Base-by-base conservation (phyloP, 2,797 vertebrate genomes). In the Protosalanx chinensis region DNA sequence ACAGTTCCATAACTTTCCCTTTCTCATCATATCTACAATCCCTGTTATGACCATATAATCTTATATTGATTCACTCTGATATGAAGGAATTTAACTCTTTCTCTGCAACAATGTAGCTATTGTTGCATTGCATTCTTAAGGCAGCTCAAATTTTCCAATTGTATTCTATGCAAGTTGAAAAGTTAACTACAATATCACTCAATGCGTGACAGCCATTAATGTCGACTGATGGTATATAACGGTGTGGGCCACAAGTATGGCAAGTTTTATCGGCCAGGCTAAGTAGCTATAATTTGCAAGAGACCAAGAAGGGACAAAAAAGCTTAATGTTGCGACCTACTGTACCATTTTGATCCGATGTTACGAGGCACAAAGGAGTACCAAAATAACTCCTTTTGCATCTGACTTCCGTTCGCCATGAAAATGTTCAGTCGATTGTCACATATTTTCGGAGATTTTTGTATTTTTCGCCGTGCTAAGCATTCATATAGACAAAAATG, bases 291-390 rank as follows among this genome's bases (percentile, higher is more conserved):
- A 83, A 87, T 85, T 81, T 86, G 84, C 82, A 85, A 87, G 85
- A 88, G 85, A 91, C 86, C 82, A 89, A 90, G 87, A 87, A 86
- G 84, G 80, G 81, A 87, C 76, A 81, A 18, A 82, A 83, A 87
- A 83, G 70, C 84, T 81, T 87, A 78, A 76, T 78, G 81, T 82
- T 82, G 80, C 84, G 81, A 84, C 81, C 78, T 91, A 93, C 91
- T 90, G 93, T 95, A 96, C 95, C 96, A 96, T 96, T 94, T 94
- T 95, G 94, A 93, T 93, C 93, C 88, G 78, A 91, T 89, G 91
- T 88, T 92, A 86, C 88, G 92, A 88, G 90, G 92, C 92, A 90
- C 93, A 76, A 88, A 89, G 92, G 93, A 94, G 94, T 93, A 88
- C 85, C 80, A 78, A 69, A 90, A 88, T 89, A 93, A 92, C 91